Conservation (phyloP, 2,888 invertebrate genomes). For the Falcaria lacertinaria region DNA sequence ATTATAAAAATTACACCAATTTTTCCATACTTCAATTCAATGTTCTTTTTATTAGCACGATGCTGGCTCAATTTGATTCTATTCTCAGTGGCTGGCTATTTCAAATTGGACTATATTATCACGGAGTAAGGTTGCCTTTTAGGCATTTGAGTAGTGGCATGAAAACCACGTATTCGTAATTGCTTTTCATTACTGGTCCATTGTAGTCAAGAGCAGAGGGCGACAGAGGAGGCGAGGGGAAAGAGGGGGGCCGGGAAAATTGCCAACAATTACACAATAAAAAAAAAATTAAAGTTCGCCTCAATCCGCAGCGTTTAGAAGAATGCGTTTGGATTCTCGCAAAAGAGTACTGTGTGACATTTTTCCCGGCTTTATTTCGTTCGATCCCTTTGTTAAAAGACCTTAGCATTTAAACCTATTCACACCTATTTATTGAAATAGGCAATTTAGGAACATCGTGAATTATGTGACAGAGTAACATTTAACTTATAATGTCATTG, state of each 20-base stretch:
- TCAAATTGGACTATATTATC: slow-evolving; percentile 25
- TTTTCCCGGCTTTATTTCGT: neutral
- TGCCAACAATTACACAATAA: slow-evolving; percentile 69
- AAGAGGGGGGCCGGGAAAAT: slow-evolving; percentile 42
- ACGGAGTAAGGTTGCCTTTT: slow-evolving; percentile 28
- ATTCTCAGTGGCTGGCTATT: slow-evolving; percentile 41
- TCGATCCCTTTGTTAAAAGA: neutral
- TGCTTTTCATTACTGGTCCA: slow-evolving; percentile 75
- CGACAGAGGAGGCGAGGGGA: slow-evolving; percentile 16
- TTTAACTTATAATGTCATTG: no score
- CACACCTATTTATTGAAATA: no score
- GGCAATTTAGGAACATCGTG: no score
- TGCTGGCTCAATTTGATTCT: slow-evolving; percentile 71
- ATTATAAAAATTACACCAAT: slow-evolving; percentile 74
- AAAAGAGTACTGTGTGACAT: neutral
- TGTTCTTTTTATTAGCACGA: slow-evolving; percentile 72
- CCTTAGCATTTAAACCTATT: no score
- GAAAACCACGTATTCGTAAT: slow-evolving; percentile 76
- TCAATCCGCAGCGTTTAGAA: slow-evolving; percentile 20
- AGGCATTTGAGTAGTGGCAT: slow-evolving; percentile 25
- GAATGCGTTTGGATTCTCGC: neutral
- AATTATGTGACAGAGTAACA: no score
- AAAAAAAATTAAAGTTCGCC: slow-evolving; percentile 65
- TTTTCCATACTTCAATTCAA: slow-evolving; percentile 58
- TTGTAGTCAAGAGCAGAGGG: slow-evolving; percentile 53